Evolutionary conservation across 92 coral and sea anemone species (phyloP).

Genomic region (Virgularia gustaviana): DNA sequence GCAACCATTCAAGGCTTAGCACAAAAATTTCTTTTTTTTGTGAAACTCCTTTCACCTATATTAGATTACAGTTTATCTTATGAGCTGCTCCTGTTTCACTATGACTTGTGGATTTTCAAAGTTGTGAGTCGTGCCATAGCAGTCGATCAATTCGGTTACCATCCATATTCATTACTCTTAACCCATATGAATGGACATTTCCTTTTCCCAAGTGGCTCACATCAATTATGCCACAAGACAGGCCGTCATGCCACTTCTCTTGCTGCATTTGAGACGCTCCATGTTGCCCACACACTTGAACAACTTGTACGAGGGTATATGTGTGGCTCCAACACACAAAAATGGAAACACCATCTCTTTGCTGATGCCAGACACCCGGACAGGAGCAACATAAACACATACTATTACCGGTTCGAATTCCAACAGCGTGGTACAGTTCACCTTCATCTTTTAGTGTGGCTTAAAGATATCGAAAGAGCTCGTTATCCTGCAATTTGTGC

Average conservation of each 20-base stretch:
- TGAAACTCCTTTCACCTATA: no score
- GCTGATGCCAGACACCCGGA: background rate
- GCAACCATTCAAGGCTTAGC: background rate
- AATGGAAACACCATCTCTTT: slow-evolving; percentile 25
- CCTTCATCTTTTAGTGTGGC: slow-evolving; percentile 36
- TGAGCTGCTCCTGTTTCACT: no score
- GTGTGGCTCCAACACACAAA: slow-evolving; percentile 30
- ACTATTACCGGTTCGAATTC: slow-evolving; percentile 47
- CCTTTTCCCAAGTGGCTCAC: slow-evolving; percentile 20
- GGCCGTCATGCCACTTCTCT: slow-evolving; percentile 4
- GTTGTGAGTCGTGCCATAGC: no score
- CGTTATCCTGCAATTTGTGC: background rate
- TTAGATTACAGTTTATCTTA: no score
- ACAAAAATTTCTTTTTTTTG: background rate
- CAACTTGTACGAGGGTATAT: slow-evolving; percentile 25
- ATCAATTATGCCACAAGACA: background rate
- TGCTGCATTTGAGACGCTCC: slow-evolving; percentile 6
- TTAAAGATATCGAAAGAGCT: background rate
- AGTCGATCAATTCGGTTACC: background rate
- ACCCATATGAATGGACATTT: slow-evolving; percentile 28
- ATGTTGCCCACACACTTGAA: slow-evolving; percentile 27
- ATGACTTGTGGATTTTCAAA: no score
- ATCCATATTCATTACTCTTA: background rate
- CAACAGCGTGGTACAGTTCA: slow-evolving; percentile 50
- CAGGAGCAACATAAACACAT: background rate